These are phyloP conservation scores for Diplolepis rosae DNA, from an alignment of 2,888 invertebrate genomes.

Conservation along the genomic window DNA sequence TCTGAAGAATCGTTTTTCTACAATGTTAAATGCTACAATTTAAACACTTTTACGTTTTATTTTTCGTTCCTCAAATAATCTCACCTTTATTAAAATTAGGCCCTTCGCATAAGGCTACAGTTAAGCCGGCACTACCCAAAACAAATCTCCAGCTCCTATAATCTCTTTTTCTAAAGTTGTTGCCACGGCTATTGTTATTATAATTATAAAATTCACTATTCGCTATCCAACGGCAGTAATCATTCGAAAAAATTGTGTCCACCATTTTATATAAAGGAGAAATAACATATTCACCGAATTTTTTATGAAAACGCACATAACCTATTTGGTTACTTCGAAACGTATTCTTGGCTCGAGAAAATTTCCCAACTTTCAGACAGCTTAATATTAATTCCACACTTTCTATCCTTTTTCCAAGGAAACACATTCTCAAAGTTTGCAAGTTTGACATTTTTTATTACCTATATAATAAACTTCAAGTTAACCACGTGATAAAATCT, in stretches of 20 bases:
- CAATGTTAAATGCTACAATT: constrained; percentile 24
- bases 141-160: constrained; percentile 37
- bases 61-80: neutral
- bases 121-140: constrained; percentile 41
- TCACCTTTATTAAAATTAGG: constrained; percentile 40
- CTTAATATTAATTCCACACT: constrained; percentile 38
- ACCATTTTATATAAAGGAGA: constrained; percentile 47
- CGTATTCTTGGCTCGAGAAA: constrained; percentile 32
- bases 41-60: neutral
- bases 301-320: constrained; percentile 51
- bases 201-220: neutral
- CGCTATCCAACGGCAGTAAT: neutral
- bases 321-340: constrained; percentile 48
- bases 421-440: constrained; percentile 45
- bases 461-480: neutral
- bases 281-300: constrained; percentile 31
- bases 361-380: constrained; percentile 33
- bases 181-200: neutral
- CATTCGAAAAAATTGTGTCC: constrained; percentile 21
- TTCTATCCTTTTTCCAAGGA: constrained; percentile 35
- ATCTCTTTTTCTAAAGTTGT: neutral
- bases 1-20: constrained; percentile 75
- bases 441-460: constrained; percentile 55
- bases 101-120: constrained; percentile 41
- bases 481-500: neutral